A percentile compares a stretch with the other conserved stretches of the same genome.
Conservation (phyloP, 2,797 vertebrate species). For the Rhabdophis nuchalis region DNA sequence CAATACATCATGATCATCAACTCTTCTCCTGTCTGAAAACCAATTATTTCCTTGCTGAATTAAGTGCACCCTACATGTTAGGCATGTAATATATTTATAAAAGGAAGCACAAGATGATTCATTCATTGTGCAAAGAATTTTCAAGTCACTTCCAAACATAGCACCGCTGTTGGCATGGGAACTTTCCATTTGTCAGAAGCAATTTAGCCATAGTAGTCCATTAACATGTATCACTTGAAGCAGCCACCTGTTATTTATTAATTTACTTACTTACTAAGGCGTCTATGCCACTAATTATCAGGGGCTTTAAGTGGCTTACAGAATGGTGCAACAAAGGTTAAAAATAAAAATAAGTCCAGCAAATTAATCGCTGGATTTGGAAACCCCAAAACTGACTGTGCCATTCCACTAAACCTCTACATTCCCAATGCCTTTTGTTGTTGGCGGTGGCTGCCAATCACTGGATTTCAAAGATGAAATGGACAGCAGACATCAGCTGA, state of each 20-base stretch:
- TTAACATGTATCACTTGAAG: background rate
- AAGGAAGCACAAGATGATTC: background rate
- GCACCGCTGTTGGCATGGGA: background rate
- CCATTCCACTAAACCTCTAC: background rate
- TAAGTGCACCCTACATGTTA: background rate
- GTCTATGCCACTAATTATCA: background rate
- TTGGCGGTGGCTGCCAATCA: background rate
- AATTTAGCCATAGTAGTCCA: background rate
- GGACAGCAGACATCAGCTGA: background rate
- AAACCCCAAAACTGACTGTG: background rate
- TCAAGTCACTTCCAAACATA: background rate
- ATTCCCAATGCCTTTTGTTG: background rate
- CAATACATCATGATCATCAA: background rate
- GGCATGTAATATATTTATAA: background rate
- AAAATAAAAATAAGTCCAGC: background rate
- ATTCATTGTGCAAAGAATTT: background rate
- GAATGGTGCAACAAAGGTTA: background rate
- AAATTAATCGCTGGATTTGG: background rate
- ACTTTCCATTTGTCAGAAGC: background rate
- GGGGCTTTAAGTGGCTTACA: background rate
- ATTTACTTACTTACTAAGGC: background rate
- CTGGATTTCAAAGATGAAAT: background rate
- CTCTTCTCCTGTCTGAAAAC: background rate
- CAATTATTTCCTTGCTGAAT: background rate
- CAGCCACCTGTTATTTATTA: background rate